Evolutionary conservation across 2,888 invertebrate genomes (phyloP), one percentile per base, ranked within the genome.

Genomic region (Plebejus melissa): DNA sequence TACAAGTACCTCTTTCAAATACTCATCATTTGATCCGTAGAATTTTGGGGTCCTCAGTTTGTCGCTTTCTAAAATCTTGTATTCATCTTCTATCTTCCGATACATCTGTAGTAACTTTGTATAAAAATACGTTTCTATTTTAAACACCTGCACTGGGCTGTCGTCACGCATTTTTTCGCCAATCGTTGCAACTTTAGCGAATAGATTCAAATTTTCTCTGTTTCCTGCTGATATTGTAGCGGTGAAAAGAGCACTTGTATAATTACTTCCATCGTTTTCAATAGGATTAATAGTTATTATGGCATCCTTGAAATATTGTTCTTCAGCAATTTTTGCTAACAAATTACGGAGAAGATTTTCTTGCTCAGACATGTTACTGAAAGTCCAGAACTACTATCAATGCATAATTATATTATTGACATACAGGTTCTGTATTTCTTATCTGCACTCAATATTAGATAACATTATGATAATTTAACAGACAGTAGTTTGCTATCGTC

Each of bases 1-100:
- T 0, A 88, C 83, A 0, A 90, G 50, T 2, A 81, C 82, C 77
- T 88, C 88, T 69, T 84, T 82, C 16, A 79, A 74, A 9, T 75
- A 69, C 2, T 77, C 81, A 0, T 78, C 71, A 11, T 80, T 79
- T 6, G 79, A 79, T 0, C 83, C 86, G 70, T 84, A 87, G 58
- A 71, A 84, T 77, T 82, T 83, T 0, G 82, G 69, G 4, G 81
- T 77, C 36, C 13, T 38, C 0, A 85, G 65, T 57, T 81, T 81
- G 13, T 85, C 75, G 74, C 82, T 79, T 28, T 76, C 76, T 0
- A 79, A 77, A 4, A 83, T 76, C 0, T 79, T 76, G 69, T 82
- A 65, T 36, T 77, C 76, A 0, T 80, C 77, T 58, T 83, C 79
- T 6, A 83, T 65, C 0, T 75, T 60, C n/a, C 77, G 75, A 57